Percentiles rank a stretch among this genome's conserved stretches.
Conservation (phyloP, 2,113 vertebrate genomes). For the Orthonyx spaldingii region DNA sequence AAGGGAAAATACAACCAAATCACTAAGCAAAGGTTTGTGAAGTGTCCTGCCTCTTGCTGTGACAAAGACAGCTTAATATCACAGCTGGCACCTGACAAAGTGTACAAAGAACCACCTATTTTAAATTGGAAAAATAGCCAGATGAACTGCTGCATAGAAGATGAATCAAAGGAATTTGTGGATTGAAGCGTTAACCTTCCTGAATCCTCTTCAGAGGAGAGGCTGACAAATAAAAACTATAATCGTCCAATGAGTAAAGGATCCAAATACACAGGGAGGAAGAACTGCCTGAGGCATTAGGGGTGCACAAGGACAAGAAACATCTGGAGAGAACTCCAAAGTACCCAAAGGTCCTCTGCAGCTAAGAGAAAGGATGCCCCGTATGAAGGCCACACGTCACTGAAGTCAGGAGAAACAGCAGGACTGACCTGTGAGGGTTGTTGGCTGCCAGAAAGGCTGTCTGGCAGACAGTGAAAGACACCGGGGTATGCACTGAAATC, state of each 20-base stretch:
- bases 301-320: background rate
- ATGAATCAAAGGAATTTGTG: background rate
- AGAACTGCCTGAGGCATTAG: background rate
- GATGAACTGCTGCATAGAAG: background rate
- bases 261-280: background rate
- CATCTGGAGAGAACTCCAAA: background rate
- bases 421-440: background rate
- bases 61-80: background rate
- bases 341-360: background rate
- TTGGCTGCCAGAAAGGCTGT: background rate
- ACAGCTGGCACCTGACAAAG: background rate
- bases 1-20: background rate
- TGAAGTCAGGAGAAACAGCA: background rate
- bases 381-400: background rate
- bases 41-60: background rate
- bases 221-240: background rate
- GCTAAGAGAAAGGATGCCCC: background rate
- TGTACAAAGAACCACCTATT: background rate
- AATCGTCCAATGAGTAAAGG: background rate
- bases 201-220: background rate
- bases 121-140: background rate
- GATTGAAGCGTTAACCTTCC: background rate
- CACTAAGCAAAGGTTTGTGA: background rate
- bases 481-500: accelerated
- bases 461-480: background rate